Evolutionary conservation across 2,797 vertebrate genomes (phyloP), one percentile per base, ranked within the genome.

Genomic region (Serranus cabrilla): DNA sequence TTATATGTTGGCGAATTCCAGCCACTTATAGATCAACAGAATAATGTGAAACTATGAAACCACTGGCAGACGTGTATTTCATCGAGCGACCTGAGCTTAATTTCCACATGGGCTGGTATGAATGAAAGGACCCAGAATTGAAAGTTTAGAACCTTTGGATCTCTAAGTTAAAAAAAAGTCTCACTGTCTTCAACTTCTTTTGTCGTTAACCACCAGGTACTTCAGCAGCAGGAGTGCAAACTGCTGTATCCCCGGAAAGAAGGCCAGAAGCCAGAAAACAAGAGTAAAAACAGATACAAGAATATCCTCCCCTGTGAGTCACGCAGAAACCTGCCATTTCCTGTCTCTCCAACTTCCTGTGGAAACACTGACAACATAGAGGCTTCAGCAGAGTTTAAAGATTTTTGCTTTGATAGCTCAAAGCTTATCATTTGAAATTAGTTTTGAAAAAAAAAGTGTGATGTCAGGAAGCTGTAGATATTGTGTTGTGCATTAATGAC

Each of bases 281-380:
- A 97, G 91, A 95, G 93, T 42, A 96, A 98, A 91, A 97, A 97
- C 84, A 91, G 95, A 94, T 97, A 97, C 93, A 97, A 98, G 94
- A 97, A 97, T 90, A 97, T 97, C 91, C 95, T 97, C 60, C 97
- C 97, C 63, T 97, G 96, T 97, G 92, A 96, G 96, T 92, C 74
- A 76, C 65, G 45, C 81, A 59, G 75, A 83, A 77, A 83, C 80
- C 83, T 86, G 84, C 82, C 81, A 63, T 78, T 91, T 93, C 89
- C 90, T 93, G 87, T 82, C 82, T 84, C 86, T 82, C 86, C 77
- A 81, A 43, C 91, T 93, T 93, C 91, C 92, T 93, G 91, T 92
- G 92, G 92, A 92, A 93, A 93, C 58, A 87, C 55, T 87, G 88
- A 91, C 84, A 31, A 27, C 1, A 2, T 45, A 78, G 72, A 80